A percentile compares a stretch with the other conserved stretches of the same genome.
phyloP scores from a whole-genome alignment of 2,888 invertebrate species.

The Sycophila texana region DNA sequence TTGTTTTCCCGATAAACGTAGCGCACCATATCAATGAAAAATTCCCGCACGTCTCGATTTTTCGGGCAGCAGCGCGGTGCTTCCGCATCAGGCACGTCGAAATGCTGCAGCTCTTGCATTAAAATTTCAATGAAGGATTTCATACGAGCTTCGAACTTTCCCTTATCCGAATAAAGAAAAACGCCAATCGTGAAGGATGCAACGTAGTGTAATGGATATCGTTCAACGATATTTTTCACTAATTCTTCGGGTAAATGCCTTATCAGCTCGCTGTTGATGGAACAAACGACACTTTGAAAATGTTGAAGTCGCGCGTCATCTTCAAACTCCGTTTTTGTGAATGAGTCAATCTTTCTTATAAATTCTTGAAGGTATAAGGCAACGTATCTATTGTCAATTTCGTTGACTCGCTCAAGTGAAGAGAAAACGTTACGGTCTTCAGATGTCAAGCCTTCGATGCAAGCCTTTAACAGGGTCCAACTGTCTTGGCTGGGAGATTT shows the following conservation, averaged over 20 bases:
- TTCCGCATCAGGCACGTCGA: not conserved
- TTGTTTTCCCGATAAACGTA: too few species aligned
- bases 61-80: not conserved
- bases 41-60: not conserved
- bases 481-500: conserved; percentile 4
- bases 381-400: conserved; percentile 4
- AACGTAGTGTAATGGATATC: not conserved
- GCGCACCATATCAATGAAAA: not conserved
- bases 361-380: not conserved
- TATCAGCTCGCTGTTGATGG: not conserved
- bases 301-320: not conserved
- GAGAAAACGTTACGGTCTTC: not conserved
- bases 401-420: not conserved
- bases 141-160: conserved; percentile 29
- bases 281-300: not conserved
- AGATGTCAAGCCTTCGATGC: not conserved
- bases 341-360: conserved; percentile 20
- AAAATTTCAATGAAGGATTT: not conserved
- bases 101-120: not conserved
- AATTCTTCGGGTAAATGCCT: conserved; percentile 18
- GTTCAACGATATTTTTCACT: conserved; percentile 19
- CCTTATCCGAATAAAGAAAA: conserved; percentile 11
- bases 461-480: conserved; percentile 22
- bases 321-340: not conserved
- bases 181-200: not conserved